Base-by-base conservation (phyloP, 1,140 invertebrate genomes). In the Fopius arisanus region DNA sequence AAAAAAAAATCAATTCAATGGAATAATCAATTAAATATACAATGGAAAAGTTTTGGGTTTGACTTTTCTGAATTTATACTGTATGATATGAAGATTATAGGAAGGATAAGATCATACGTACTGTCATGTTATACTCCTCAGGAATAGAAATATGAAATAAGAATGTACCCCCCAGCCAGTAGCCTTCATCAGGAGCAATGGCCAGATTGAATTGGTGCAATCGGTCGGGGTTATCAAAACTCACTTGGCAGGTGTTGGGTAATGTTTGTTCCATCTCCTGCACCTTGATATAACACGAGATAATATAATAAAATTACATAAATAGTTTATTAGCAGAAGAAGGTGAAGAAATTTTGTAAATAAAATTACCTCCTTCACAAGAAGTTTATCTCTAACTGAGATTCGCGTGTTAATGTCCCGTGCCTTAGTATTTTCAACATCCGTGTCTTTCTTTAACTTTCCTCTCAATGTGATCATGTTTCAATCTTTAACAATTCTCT, bases 71-170 rank as follows among this genome's bases (percentile, higher is more conserved):
- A 82, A 84, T 40, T 23, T 48, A 71, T 66, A 70, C 40, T 16
- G 33, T 31, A 7, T 3, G 7, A 31, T 31, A 7, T 31, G 12
- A 37, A 1, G 12, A 37, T 2, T 7, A 1, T 12, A 10, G 9
- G 33, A 67, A 68, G 40, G 40, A 73, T 62, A 21, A 5, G 59
- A 65, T 43, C 33, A 68, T 75, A 74, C 79, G 81, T 92, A 97
- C 96, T 83, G 94, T 92, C 92, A 97, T 97, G 88, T 98, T 98
- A 90, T 98, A 98, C 70, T 98, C 97, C 84, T 97, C 96, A 6
- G 96, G 94, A 65, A 98, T 94, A 83, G 91, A 90, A 78, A 98
- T 91, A 82, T 91, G 90, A 87, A 98, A 98, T 80, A 91, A 90
- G 88, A 97, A 98, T 76, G 89, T 90, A 54, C 97, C 97, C 66